Percentiles rank a stretch among this genome's conserved stretches.
These are phyloP conservation scores for Monodelphis domestica DNA, from an alignment of 2,797 vertebrate species.

Conservation along the genomic window DNA sequence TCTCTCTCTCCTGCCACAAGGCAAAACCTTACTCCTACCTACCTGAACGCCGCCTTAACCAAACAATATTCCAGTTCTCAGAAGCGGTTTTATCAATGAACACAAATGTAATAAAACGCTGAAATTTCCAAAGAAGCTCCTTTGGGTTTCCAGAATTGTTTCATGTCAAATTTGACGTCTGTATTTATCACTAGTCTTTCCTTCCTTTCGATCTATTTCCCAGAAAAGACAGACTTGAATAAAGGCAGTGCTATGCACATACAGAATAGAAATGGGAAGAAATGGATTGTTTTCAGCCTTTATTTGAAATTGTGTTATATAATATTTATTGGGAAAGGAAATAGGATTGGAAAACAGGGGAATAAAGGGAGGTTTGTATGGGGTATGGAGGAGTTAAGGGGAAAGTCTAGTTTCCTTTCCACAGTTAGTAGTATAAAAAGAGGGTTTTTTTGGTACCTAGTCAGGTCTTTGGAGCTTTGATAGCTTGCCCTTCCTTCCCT, in stretches of 20 bases:
- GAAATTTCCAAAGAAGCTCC: conserved; percentile 29
- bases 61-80: conserved; percentile 34
- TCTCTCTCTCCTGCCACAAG: background rate
- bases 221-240: background rate
- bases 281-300: conserved; percentile 16
- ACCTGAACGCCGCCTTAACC: background rate
- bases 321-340: too few relatives aligned
- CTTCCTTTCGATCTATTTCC: conserved; percentile 33
- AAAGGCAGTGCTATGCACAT: background rate
- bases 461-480: background rate
- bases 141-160: conserved; percentile 11
- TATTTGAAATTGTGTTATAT: background rate
- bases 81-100: conserved; percentile 47
- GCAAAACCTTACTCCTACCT: background rate
- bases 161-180: background rate
- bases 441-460: background rate
- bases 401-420: too few relatives aligned
- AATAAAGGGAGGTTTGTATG: too few relatives aligned
- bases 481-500: background rate
- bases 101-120: conserved; percentile 20
- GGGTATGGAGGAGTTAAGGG: too few relatives aligned
- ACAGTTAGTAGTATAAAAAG: background rate
- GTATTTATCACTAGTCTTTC: conserved; percentile 28
- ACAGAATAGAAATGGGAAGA: conserved; percentile 3
- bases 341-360: too few relatives aligned